Conservation (phyloP, 2,888 invertebrate genomes). For the Tineola bisselliella region DNA sequence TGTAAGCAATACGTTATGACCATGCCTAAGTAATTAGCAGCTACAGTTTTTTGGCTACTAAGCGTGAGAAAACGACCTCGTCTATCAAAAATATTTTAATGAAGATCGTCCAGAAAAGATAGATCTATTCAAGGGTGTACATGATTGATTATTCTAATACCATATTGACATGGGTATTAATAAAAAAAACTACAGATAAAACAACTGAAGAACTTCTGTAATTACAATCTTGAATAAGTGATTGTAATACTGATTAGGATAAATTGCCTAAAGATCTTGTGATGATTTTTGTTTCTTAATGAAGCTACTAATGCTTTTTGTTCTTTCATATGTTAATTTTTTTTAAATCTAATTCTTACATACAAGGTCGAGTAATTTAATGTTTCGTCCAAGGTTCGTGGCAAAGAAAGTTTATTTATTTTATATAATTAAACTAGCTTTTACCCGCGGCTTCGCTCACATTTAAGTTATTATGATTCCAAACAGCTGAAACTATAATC, state of each 20-base stretch:
- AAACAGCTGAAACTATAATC: too few relatives aligned
- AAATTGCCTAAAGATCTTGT: neutral
- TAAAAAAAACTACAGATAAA: neutral
- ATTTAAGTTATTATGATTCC: too few relatives aligned
- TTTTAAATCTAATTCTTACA: neutral
- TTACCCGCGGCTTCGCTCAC: too few relatives aligned
- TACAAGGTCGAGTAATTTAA: neutral
- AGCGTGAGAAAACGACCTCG: constrained; percentile 41
- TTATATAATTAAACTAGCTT: too few relatives aligned
- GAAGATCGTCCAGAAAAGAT: constrained; percentile 19
- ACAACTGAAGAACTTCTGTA: neutral
- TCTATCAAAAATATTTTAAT: constrained; percentile 32
- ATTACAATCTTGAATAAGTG: neutral
- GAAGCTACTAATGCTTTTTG: neutral
- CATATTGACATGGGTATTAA: constrained; percentile 3
- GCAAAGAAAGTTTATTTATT: neutral
- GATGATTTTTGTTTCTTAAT: neutral
- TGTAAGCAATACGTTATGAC: neutral
- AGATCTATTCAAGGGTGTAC: constrained; percentile 33
- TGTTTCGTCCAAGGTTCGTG: neutral
- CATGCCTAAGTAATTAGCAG: constrained; percentile 37
- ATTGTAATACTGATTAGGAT: neutral
- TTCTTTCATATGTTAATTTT: neutral
- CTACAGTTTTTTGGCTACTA: constrained; percentile 30
- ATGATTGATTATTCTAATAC: constrained; percentile 12